A percentile compares a stretch with the other conserved stretches of the same genome.
Conservation (phyloP, 2,888 invertebrate species). For the Allygus modestus region DNA sequence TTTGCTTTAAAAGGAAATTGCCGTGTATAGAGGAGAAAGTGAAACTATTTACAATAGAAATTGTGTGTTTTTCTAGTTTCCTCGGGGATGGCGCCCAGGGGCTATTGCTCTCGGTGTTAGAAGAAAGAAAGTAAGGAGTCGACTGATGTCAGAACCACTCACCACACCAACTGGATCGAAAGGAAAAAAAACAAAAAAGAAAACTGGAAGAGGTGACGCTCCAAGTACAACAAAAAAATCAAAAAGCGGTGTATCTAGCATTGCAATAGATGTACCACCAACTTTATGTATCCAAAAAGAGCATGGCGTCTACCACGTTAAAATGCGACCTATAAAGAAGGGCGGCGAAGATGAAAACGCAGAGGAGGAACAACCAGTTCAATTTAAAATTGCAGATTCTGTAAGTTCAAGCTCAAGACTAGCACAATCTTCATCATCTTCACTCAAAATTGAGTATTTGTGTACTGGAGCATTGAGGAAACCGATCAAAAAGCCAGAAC, state of each 20-base stretch:
- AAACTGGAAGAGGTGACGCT: background rate
- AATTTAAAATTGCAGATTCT: constrained; percentile 36
- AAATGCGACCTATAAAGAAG: constrained; percentile 62
- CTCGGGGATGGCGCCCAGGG: constrained; percentile 33
- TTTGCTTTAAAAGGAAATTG: too few relatives aligned
- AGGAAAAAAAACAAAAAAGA: constrained; percentile 25
- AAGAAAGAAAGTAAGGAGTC: background rate
- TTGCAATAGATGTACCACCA: constrained; percentile 43
- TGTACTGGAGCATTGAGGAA: constrained; percentile 47
- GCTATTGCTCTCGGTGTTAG: constrained; percentile 27
- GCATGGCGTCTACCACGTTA: constrained; percentile 64
- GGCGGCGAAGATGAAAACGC: background rate
- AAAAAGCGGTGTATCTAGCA: background rate
- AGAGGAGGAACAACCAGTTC: constrained; percentile 31
- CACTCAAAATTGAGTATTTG: constrained; percentile 43
- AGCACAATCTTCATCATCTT: constrained; percentile 34
- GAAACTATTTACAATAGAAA: too few relatives aligned
- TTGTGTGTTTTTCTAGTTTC: background rate
- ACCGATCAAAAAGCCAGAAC: constrained; percentile 25
- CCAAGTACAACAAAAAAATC: background rate
- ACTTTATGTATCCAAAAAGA: constrained; percentile 67
- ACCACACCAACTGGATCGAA: constrained; percentile 12
- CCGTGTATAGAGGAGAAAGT: too few relatives aligned
- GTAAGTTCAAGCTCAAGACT: background rate
- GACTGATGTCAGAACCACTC: background rate